phyloP scores from a whole-genome alignment of 2,797 vertebrate genomes.

The Leptoclinus maculatus region DNA sequence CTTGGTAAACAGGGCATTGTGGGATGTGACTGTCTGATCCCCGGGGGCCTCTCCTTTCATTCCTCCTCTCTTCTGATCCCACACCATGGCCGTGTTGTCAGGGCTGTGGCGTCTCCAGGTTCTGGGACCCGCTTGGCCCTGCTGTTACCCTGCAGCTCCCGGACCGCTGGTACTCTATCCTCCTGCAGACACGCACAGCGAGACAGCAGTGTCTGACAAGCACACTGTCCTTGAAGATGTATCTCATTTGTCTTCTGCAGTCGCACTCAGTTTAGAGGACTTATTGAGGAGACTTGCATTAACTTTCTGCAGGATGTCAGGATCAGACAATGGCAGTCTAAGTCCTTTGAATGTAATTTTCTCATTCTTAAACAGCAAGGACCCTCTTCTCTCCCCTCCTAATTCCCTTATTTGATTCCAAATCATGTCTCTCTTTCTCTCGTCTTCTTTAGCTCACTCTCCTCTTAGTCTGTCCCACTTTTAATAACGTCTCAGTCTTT shows the following conservation, averaged over 20 bases:
- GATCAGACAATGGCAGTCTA: slow-evolving; percentile 32
- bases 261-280: slow-evolving; percentile 30
- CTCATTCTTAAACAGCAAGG: slow-evolving; percentile 51
- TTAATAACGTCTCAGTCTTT: slow-evolving; percentile 76
- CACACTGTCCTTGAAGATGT: slow-evolving; percentile 45
- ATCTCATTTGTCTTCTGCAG: slow-evolving; percentile 38
- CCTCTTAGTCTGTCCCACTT: slow-evolving; percentile 54
- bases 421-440: slow-evolving; percentile 49
- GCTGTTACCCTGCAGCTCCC: slow-evolving; percentile 49
- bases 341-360: slow-evolving; percentile 43
- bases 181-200: slow-evolving; percentile 7
- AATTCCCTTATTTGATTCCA: slow-evolving; percentile 62
- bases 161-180: slow-evolving; percentile 36
- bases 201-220: slow-evolving; percentile 22
- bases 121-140: slow-evolving; percentile 56
- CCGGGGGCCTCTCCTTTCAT: slow-evolving; percentile 73
- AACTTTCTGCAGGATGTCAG: slow-evolving; percentile 42
- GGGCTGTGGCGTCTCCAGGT: slow-evolving; percentile 38
- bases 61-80: slow-evolving; percentile 65
- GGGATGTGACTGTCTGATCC: slow-evolving; percentile 84
- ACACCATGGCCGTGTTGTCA: slow-evolving; percentile 55
- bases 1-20: slow-evolving; percentile 85
- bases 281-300: slow-evolving; percentile 38
- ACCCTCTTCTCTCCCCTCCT: slow-evolving; percentile 30
- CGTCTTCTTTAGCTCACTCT: slow-evolving; percentile 34